phyloP scores from a whole-genome alignment of 2,888 invertebrate genomes.

The Eumacrocentrus americanus region DNA sequence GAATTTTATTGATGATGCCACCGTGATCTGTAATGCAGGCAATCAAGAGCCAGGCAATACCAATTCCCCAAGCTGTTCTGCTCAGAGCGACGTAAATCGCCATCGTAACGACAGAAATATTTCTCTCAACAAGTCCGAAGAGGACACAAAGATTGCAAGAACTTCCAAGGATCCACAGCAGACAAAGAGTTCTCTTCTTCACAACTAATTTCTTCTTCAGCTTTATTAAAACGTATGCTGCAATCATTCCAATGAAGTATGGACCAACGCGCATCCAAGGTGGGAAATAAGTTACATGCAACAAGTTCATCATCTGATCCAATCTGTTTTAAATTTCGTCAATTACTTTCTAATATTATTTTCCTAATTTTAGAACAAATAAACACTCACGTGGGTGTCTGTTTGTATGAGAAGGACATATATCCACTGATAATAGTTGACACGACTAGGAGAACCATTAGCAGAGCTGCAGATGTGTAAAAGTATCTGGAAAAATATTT shows the following conservation, averaged over 20 bases:
- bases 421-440: slow-evolving; percentile 56
- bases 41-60: slow-evolving; percentile 66
- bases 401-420: slow-evolving; percentile 56
- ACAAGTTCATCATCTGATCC: slow-evolving; percentile 57
- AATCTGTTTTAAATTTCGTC: slow-evolving; percentile 48
- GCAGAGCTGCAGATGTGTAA: slow-evolving; percentile 49
- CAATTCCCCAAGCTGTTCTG: slow-evolving; percentile 65
- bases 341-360: slow-evolving; percentile 1
- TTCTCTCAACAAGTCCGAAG: slow-evolving; percentile 59
- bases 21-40: slow-evolving; percentile 66
- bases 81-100: slow-evolving; percentile 64
- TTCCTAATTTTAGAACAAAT: background rate
- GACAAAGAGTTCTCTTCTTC: slow-evolving; percentile 46
- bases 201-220: slow-evolving; percentile 46
- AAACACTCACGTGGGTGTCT: slow-evolving; percentile 61
- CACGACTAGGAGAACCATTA: slow-evolving; percentile 48
- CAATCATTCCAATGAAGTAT: slow-evolving; percentile 60
- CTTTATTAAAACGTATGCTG: slow-evolving; percentile 61
- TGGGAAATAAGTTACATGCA: slow-evolving; percentile 58
- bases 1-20: slow-evolving; percentile 59
- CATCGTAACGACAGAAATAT: slow-evolving; percentile 61
- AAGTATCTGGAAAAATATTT: slow-evolving; percentile 54
- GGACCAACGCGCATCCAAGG: slow-evolving; percentile 60
- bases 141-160: slow-evolving; percentile 59
- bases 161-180: slow-evolving; percentile 59